These are phyloP conservation scores for Formica exsecta DNA, from an alignment of 1,140 invertebrate species.

Conservation along the genomic window DNA sequence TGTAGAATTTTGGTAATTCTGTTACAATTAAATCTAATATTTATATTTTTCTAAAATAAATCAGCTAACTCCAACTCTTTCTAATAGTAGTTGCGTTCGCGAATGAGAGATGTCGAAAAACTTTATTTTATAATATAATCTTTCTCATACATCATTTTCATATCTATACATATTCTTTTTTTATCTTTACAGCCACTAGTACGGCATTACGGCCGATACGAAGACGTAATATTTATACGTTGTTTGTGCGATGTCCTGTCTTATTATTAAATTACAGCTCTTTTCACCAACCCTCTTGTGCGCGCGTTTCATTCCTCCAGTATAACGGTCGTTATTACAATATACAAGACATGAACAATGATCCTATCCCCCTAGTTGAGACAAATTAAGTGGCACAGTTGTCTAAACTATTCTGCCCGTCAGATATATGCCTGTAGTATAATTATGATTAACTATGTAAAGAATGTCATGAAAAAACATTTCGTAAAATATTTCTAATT, in stretches of 20 bases:
- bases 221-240: conserved; percentile 40
- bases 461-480: neutral
- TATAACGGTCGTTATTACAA: conserved; percentile 10
- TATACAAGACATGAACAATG: conserved; percentile 8
- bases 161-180: conserved; percentile 24
- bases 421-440: neutral
- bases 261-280: conserved; percentile 57
- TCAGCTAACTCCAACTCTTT: no score
- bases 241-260: conserved; percentile 33
- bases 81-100: no score
- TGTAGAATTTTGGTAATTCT: no score
- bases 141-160: conserved; percentile 18
- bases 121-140: neutral
- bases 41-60: no score
- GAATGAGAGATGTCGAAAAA: no score
- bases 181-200: conserved; percentile 27
- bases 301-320: neutral
- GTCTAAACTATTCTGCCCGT: neutral
- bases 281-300: neutral
- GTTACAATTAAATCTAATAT: no score
- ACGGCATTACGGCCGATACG: neutral
- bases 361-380: neutral
- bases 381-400: conserved; percentile 13
- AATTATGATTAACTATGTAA: conserved; percentile 7
- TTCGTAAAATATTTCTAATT: neutral